Conservation (phyloP, 2,888 invertebrate species). For the Junonia oenone region DNA sequence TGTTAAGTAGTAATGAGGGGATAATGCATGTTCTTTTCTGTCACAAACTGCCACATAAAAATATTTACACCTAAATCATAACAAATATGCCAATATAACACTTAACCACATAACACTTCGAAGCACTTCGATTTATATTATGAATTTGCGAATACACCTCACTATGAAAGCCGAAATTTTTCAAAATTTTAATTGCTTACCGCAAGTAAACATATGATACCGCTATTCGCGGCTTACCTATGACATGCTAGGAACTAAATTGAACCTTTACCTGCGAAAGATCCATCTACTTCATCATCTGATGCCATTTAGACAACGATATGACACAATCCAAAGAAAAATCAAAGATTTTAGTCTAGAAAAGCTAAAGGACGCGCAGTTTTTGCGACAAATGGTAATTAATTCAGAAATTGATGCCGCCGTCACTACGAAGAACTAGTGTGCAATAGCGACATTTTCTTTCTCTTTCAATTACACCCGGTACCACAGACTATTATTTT, state of each 20-base stretch:
- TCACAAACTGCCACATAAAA: slow-evolving; percentile 78
- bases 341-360: slow-evolving; percentile 64
- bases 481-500: slow-evolving; percentile 29
- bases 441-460: slow-evolving; percentile 42
- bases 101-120: slow-evolving; percentile 33
- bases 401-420: slow-evolving; percentile 80
- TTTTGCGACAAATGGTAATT: slow-evolving; percentile 80
- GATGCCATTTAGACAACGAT: slow-evolving; percentile 86
- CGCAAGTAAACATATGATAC: slow-evolving; percentile 81
- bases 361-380: slow-evolving; percentile 79
- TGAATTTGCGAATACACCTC: slow-evolving; percentile 32
- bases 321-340: slow-evolving; percentile 56
- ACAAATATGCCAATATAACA: slow-evolving; percentile 53
- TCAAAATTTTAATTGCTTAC: slow-evolving; percentile 76
- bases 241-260: slow-evolving; percentile 74
- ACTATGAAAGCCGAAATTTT: slow-evolving; percentile 48
- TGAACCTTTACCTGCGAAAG: slow-evolving; percentile 88
- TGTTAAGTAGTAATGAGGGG: slow-evolving; percentile 86
- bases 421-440: slow-evolving; percentile 69
- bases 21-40: slow-evolving; percentile 83
- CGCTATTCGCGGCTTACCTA: slow-evolving; percentile 81
- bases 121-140: slow-evolving; percentile 28
- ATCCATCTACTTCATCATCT: slow-evolving; percentile 92
- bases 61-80: slow-evolving; percentile 72
- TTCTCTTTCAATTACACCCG: slow-evolving; percentile 50